Evolutionary conservation across 2,888 invertebrate genomes (phyloP).

Genomic region (Gari tellinella): DNA sequence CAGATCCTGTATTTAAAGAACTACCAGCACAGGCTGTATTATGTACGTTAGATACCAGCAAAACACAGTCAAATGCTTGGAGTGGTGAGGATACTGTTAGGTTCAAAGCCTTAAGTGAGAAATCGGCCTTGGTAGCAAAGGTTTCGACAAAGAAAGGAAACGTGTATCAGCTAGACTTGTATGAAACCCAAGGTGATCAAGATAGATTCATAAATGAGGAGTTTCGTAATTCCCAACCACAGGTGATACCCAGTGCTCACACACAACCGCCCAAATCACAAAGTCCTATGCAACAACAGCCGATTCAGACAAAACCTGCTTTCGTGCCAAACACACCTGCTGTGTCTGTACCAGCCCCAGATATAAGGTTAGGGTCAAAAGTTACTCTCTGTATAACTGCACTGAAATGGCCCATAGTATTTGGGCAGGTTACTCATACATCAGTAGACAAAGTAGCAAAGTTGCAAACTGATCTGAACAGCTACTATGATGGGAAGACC

Average conservation of each 20-base stretch:
- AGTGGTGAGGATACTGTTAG: constrained; percentile 37
- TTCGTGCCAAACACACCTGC: not conserved
- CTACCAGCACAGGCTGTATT: constrained; percentile 60
- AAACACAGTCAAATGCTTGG: constrained; percentile 46
- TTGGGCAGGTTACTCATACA: constrained; percentile 65
- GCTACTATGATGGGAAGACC: constrained; percentile 53
- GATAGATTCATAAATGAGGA: constrained; percentile 64
- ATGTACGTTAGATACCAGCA: constrained; percentile 61
- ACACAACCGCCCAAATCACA: not conserved
- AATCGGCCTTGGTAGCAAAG: constrained; percentile 58
- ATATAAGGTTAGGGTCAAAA: constrained; percentile 50
- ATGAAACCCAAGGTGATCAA: constrained; percentile 56
- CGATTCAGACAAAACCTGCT: constrained; percentile 4
- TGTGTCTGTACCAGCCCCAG: constrained; percentile 45
- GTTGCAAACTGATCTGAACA: constrained; percentile 58
- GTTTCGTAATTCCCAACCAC: constrained; percentile 11
- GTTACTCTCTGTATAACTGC: constrained; percentile 62
- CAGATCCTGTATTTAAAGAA: constrained; percentile 44
- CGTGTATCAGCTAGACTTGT: constrained; percentile 62
- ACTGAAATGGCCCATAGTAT: constrained; percentile 45
- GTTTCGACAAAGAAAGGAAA: constrained; percentile 54
- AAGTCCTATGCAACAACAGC: constrained; percentile 7
- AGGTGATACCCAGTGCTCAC: not conserved
- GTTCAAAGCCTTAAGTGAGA: constrained; percentile 55
- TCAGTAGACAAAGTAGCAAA: constrained; percentile 59